Evolutionary conservation across 2,888 invertebrate species (phyloP).

Genomic region (Sialis lutaria): DNA sequence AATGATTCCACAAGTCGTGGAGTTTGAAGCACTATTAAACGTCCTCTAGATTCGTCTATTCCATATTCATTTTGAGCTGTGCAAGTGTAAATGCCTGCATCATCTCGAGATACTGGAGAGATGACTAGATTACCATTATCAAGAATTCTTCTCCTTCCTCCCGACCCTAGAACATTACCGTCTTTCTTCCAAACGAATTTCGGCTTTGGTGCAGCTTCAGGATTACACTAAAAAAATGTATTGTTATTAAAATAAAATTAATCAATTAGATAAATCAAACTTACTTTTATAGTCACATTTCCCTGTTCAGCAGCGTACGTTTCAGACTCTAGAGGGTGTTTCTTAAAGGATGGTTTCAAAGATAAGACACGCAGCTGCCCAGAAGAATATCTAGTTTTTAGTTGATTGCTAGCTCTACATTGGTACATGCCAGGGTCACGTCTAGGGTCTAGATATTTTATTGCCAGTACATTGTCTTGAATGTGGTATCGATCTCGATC

Average conservation of each 20-base stretch:
- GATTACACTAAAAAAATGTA: slow-evolving; percentile 55
- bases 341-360: slow-evolving; percentile 73
- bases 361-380: slow-evolving; percentile 76
- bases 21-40: slow-evolving; percentile 67
- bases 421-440: slow-evolving; percentile 91
- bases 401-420: slow-evolving; percentile 75
- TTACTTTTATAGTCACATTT: slow-evolving; percentile 46
- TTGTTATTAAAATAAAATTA: no score
- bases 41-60: slow-evolving; percentile 69
- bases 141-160: slow-evolving; percentile 64
- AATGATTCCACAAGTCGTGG: slow-evolving; percentile 55
- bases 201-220: slow-evolving; percentile 86
- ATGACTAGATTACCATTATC: slow-evolving; percentile 78
- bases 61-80: slow-evolving; percentile 72
- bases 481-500: slow-evolving; percentile 66
- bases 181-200: slow-evolving; percentile 83
- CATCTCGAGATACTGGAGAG: slow-evolving; percentile 67
- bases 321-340: slow-evolving; percentile 73
- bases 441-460: slow-evolving; percentile 52
- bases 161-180: slow-evolving; percentile 55
- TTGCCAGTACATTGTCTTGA: slow-evolving; percentile 71
- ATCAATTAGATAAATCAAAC: no score
- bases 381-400: slow-evolving; percentile 71
- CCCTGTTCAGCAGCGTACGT: slow-evolving; percentile 84
- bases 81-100: slow-evolving; percentile 76